Conservation (phyloP, 2,113 vertebrate genomes). For the Oreocharis arfaki region DNA sequence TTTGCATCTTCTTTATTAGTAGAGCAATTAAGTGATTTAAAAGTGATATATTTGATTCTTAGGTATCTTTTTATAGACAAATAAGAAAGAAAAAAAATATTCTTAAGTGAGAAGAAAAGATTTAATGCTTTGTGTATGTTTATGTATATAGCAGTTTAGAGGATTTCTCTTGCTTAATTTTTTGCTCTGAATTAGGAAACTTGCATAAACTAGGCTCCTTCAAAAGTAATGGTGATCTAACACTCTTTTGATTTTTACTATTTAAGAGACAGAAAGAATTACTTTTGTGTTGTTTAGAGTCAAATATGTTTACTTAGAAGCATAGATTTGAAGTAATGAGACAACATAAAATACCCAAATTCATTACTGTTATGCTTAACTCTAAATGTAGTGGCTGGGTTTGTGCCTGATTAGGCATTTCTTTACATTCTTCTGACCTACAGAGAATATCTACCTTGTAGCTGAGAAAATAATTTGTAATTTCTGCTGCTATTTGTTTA, state of each 20-base stretch:
- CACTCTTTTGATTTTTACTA: background rate
- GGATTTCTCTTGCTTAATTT: background rate
- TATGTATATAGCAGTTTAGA: background rate
- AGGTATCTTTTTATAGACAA: background rate
- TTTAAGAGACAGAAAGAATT: background rate
- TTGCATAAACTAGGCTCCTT: background rate
- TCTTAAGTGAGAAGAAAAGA: background rate
- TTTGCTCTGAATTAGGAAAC: background rate
- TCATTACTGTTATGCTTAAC: background rate
- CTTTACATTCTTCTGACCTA: background rate
- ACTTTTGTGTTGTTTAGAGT: background rate
- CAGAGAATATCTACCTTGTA: background rate
- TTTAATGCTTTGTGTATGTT: background rate
- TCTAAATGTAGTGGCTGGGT: background rate
- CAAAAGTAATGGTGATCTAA: background rate
- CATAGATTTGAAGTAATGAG: background rate
- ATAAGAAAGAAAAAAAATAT: background rate
- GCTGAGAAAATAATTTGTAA: background rate
- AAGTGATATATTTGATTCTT: background rate
- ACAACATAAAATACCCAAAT: background rate
- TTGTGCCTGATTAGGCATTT: background rate
- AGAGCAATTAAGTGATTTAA: background rate
- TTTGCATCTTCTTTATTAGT: background rate
- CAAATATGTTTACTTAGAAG: background rate
- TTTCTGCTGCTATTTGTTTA: background rate